Conservation (phyloP, 30 jellyfish, hydroid and myxozoan species). For the Chironex yamaguchii region DNA sequence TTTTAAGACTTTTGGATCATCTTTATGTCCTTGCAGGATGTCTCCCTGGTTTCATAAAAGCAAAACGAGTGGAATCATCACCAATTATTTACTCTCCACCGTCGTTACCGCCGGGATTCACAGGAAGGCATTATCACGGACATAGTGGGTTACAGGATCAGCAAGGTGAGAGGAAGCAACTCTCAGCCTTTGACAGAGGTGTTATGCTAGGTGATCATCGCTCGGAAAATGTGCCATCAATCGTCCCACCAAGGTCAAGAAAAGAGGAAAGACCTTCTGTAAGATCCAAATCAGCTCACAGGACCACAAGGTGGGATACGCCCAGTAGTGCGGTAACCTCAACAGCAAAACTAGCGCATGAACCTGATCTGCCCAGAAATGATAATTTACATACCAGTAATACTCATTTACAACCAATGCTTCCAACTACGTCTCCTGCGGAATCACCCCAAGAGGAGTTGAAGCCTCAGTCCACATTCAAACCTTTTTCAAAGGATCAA, state of each 20-base stretch:
- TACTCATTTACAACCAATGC: background rate
- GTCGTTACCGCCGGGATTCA: slow-evolving; percentile 68
- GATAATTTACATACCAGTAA: too few species aligned
- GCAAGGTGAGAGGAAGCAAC: slow-evolving; percentile 16
- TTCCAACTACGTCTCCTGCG: background rate
- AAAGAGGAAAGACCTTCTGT: background rate
- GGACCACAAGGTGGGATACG: background rate
- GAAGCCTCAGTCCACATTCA: slow-evolving; percentile 34
- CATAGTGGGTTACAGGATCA: background rate
- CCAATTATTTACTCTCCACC: slow-evolving; percentile 63
- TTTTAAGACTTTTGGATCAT: too few species aligned
- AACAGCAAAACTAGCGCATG: too few species aligned
- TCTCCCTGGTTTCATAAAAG: slow-evolving; percentile 75
- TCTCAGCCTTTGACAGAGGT: slow-evolving; percentile 72
- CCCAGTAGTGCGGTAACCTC: background rate
- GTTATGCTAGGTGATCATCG: slow-evolving; percentile 73
- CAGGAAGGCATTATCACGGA: slow-evolving; percentile 49
- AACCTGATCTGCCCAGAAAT: background rate
- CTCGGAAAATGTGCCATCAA: background rate
- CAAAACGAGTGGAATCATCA: slow-evolving; percentile 64
- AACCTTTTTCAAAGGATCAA: slow-evolving; percentile 83
- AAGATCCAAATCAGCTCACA: too few species aligned
- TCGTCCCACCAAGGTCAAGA: background rate
- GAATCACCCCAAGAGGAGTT: background rate
- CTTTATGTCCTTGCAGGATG: slow-evolving; percentile 62